Base-by-base conservation (phyloP, 2,113 vertebrate species). In the Proteles cristata region DNA sequence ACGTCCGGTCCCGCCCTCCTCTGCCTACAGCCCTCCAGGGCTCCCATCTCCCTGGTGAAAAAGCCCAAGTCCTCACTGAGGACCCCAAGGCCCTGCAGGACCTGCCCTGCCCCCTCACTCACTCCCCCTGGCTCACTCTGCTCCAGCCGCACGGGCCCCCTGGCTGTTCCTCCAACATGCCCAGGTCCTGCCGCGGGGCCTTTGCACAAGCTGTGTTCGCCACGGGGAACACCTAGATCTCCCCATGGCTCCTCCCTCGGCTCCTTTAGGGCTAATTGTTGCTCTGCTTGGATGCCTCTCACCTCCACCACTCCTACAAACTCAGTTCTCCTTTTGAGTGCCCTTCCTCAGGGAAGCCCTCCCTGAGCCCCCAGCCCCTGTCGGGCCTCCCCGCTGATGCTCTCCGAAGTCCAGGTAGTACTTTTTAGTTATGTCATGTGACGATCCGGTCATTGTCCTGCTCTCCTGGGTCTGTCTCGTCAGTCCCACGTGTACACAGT, bases 61-160 rank as follows among this genome's bases (percentile, higher is more conserved):
- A 88, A 58, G 8, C 28, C 48, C 33, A n/a, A 15, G 14, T 53
- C 26, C 50, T 55, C 39, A 39, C 17, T 0, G 5, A 1, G 1
- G 33, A 17, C 80, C 45, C 17, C 31, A 28, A n/a, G 31, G 61
- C n/a, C 45, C 53, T 45, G 23, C 39, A 5, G 0, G 0, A 31
- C 77, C 33, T 8, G 10, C 5, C 16, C 33, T 0, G 0, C 35
- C 39, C 19, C 19, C 28, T 48, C 11, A 26, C 39, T 28, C 11
- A 12, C 53, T 15, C 15, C 14, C 14, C 31, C 3, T 45, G 1
- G 0, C 58, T 61, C 4, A 1, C 83, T 84, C 71, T 15, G 63
- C 71, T 45, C 35, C 88, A 74, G 31, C 31, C 88, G n/a, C 48
- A 39, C 7, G 2, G 61, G 14, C 58, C 16, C 69, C 5, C 25